Percentiles rank a stretch among this genome's conserved stretches.
Evolutionary conservation across 1,140 invertebrate species (phyloP).

Genomic region (Bombus sibiricus): DNA sequence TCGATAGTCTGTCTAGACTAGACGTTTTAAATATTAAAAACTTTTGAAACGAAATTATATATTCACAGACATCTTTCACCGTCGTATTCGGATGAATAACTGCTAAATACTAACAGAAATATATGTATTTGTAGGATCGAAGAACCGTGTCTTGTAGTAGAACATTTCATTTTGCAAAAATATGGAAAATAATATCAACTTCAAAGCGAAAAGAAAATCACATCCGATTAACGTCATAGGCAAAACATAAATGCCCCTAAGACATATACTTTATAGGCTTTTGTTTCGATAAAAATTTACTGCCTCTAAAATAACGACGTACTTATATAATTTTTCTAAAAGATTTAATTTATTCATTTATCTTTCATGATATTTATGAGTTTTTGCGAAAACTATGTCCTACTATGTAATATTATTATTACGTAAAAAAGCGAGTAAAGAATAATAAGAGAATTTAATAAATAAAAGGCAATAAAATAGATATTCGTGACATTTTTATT

Average conservation of each 20-base stretch:
- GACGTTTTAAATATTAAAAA: conserved; percentile 28
- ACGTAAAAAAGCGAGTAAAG: no score
- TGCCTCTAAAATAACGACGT: no score
- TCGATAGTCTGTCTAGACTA: conserved; percentile 42
- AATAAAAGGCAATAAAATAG: no score
- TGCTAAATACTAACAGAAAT: not conserved
- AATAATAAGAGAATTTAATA: no score
- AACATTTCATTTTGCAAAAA: not conserved
- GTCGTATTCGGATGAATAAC: not conserved
- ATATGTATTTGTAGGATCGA: not conserved
- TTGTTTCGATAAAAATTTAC: no score
- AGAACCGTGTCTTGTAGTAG: no score
- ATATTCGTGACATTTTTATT: not conserved
- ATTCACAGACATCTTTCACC: not conserved
- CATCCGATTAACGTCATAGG: no score
- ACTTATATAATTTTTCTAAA: no score
- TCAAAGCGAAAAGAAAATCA: not conserved
- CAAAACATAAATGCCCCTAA: no score
- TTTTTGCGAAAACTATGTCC: no score
- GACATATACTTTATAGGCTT: no score
- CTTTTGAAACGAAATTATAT: not conserved
- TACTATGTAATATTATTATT: no score
- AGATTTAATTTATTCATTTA: not conserved
- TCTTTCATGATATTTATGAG: not conserved
- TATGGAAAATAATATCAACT: not conserved